Conservation (phyloP, 1,140 invertebrate genomes). For the Eumaeus atala region DNA sequence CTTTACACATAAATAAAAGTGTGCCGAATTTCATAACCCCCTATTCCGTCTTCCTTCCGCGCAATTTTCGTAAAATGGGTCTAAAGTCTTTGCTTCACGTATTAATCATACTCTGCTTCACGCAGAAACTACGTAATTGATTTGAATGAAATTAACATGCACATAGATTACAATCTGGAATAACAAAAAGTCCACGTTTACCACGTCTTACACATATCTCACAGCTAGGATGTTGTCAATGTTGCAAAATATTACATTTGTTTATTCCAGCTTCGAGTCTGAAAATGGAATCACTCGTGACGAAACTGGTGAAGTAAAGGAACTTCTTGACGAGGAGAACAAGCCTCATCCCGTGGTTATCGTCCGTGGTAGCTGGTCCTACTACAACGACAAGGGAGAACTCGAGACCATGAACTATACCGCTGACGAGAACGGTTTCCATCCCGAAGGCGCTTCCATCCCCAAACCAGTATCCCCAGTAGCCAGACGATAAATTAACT, state of each 20-base stretch:
- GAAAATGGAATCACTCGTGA: constrained; percentile 38
- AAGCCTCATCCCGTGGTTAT: constrained; percentile 45
- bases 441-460: constrained; percentile 59
- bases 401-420: constrained; percentile 48
- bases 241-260: not conserved
- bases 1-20: no score
- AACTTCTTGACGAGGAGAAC: constrained; percentile 47
- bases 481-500: constrained; percentile 32
- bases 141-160: no score
- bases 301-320: constrained; percentile 47
- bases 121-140: no score
- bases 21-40: no score
- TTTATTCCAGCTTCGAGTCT: constrained; percentile 41
- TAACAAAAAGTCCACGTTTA: no score
- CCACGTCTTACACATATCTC: no score
- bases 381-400: constrained; percentile 19
- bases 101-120: no score
- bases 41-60: no score
- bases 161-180: not conserved
- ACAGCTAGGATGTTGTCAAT: not conserved
- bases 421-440: constrained; percentile 74
- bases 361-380: constrained; percentile 46
- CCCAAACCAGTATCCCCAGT: constrained; percentile 32
- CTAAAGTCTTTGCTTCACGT: no score
- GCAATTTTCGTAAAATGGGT: no score